Evolutionary conservation across 2,888 invertebrate species (phyloP), one percentile per base, ranked within the genome.

Genomic region (Lycocerus yunnanus): DNA sequence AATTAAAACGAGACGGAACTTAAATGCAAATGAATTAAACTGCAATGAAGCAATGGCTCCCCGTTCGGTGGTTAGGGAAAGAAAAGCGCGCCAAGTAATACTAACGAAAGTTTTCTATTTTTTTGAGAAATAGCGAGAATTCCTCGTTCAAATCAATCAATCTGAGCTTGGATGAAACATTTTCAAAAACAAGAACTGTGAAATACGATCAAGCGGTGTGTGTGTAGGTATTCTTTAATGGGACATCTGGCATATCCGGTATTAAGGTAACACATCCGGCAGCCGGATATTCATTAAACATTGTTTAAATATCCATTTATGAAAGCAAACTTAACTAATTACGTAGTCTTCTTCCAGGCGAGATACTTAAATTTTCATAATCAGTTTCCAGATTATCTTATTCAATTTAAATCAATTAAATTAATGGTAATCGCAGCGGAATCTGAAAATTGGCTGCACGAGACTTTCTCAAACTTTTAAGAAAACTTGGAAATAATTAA

Each of bases 191-290:
- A 68, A 70, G 58, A 68, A 61, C 70, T 74, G n/a, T 71, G 58
- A 20, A 58, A 65, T 63, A 68, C 59, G 68, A 74, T 71, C 13
- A 43, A 43, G n/a, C n/a, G n/a, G 43, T 43, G 43, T 43, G 43
- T 43, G 43, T n/a, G 43, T 43, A 43, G 43, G 43, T 43, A 43
- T 74, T 66, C 68, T 74, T 71, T 68, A 63, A 74, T 65, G 71
- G 74, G 74, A 71, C 74, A 74, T 74, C 71, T 74, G 74, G 71
- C 75, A 70, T 71, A 77, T 78, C 78, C 78, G 78, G 77, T 69
- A 60, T 71, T 43, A 43, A 58, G 66, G 21, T 63, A 27, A 59
- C 68, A 27, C 68, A 74, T 74, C 74, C 76, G 73, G 73, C 71
- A 24, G 60, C 71, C 78, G 78, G 78, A 78, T 73, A 73, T 74